phyloP scores from a whole-genome alignment of 2,888 invertebrate genomes.

The Cyclophora punctaria region DNA sequence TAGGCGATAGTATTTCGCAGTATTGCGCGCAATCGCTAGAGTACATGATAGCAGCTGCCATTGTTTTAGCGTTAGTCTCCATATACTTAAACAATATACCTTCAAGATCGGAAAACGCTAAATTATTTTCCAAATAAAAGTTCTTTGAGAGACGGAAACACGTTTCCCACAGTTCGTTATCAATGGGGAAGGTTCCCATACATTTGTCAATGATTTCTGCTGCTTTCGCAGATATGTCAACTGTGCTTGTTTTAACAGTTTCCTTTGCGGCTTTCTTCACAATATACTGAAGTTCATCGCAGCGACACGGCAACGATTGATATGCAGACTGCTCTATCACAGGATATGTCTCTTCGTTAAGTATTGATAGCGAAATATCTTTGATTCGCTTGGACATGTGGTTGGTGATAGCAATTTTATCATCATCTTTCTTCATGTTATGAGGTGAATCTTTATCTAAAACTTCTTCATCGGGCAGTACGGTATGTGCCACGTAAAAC shows the following conservation, averaged over 20 bases:
- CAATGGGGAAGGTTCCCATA: slow-evolving; percentile 54
- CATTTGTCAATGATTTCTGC: slow-evolving; percentile 57
- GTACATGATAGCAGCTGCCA: slow-evolving; percentile 67
- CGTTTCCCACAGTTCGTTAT: slow-evolving; percentile 53
- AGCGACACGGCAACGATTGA: slow-evolving; percentile 50
- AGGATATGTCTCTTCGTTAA: slow-evolving; percentile 55
- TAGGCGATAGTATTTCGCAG: slow-evolving; percentile 59
- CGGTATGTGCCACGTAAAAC: slow-evolving; percentile 44
- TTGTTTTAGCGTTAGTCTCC: slow-evolving; percentile 58
- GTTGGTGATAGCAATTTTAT: slow-evolving; percentile 46
- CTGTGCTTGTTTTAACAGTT: slow-evolving; percentile 18
- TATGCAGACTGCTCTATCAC: slow-evolving; percentile 36
- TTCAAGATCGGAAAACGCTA: slow-evolving; percentile 69
- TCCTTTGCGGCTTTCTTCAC: slow-evolving; percentile 17
- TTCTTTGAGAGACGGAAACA: slow-evolving; percentile 58
- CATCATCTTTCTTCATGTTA: slow-evolving; percentile 36
- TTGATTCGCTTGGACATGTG: slow-evolving; percentile 59
- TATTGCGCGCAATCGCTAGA: slow-evolving; percentile 63
- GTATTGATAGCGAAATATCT: slow-evolving; percentile 51
- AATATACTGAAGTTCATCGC: slow-evolving; percentile 49
- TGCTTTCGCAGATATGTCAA: slow-evolving; percentile 42
- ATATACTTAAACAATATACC: slow-evolving; percentile 72
- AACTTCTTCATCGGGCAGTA: slow-evolving; percentile 14
- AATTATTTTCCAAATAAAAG: slow-evolving; percentile 53
- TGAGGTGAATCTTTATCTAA: slow-evolving; percentile 13